Percentiles rank a stretch among this genome's conserved stretches.
phyloP scores from a whole-genome alignment of 2,113 vertebrate species.

The Heterotis niloticus region DNA sequence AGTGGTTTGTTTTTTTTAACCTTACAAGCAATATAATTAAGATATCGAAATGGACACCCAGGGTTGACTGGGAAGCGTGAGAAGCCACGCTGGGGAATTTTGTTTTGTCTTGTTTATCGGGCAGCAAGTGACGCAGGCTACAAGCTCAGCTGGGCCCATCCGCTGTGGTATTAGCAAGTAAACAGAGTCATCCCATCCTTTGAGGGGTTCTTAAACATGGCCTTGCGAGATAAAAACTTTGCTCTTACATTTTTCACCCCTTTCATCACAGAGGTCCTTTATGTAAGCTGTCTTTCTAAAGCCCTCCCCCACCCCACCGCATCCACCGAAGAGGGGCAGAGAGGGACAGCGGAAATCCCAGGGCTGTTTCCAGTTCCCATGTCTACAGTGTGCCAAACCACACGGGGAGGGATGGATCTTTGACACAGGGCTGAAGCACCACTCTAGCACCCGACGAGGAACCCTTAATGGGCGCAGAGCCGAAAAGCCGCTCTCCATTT shows the following conservation, averaged over 20 bases:
- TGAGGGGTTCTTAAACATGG: constrained; percentile 41
- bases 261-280: constrained; percentile 56
- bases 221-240: constrained; percentile 42
- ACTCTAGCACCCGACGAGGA: not conserved
- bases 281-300: constrained; percentile 28
- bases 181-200: constrained; percentile 46
- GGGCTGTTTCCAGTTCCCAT: constrained; percentile 38
- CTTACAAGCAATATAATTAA: not conserved
- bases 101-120: not conserved
- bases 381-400: not conserved
- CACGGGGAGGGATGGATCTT: not conserved
- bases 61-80: too few relatives aligned
- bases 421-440: not conserved
- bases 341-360: constrained; percentile 43
- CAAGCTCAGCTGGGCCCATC: constrained; percentile 13
- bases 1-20: too few relatives aligned
- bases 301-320: constrained; percentile 43
- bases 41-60: not conserved
- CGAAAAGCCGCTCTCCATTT: not conserved
- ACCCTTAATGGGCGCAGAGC: too few relatives aligned
- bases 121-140: not conserved
- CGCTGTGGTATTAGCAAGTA: not conserved
- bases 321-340: constrained; percentile 36
- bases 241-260: constrained; percentile 42
- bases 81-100: too few relatives aligned